A percentile compares a stretch with the other conserved stretches of the same genome.
Evolutionary conservation across 2,888 invertebrate genomes (phyloP).

Genomic region (Limnephilus lunatus): DNA sequence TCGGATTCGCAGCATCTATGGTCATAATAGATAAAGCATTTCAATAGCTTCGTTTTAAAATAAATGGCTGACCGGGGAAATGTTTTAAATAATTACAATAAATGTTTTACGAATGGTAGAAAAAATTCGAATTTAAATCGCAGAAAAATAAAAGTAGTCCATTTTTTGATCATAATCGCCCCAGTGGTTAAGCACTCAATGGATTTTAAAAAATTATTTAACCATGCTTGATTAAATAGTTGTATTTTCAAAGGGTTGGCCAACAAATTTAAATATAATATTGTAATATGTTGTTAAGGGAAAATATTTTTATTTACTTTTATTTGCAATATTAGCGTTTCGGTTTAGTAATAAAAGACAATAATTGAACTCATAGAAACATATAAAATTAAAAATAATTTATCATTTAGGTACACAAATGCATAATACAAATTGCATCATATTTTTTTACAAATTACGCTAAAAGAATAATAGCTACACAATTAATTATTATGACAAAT

Average conservation of each 20-base stretch:
- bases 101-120: no score
- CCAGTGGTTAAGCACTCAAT: no score
- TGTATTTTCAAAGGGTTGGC: no score
- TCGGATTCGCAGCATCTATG: no score
- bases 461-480: neutral
- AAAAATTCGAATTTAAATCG: no score
- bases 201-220: neutral
- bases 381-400: neutral
- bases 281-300: neutral
- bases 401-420: neutral
- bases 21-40: no score
- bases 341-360: neutral
- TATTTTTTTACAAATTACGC: neutral
- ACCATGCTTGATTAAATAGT: neutral
- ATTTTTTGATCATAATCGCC: no score
- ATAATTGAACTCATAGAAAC: neutral
- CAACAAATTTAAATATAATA: neutral
- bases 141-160: no score
- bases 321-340: neutral
- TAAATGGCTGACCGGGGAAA: no score
- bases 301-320: neutral
- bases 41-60: no score
- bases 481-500: neutral
- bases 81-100: no score
- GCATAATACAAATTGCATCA: neutral